Percentiles rank a stretch among this genome's conserved stretches.
Evolutionary conservation across 1,140 invertebrate species (phyloP).

Genomic region (Proales similis): DNA sequence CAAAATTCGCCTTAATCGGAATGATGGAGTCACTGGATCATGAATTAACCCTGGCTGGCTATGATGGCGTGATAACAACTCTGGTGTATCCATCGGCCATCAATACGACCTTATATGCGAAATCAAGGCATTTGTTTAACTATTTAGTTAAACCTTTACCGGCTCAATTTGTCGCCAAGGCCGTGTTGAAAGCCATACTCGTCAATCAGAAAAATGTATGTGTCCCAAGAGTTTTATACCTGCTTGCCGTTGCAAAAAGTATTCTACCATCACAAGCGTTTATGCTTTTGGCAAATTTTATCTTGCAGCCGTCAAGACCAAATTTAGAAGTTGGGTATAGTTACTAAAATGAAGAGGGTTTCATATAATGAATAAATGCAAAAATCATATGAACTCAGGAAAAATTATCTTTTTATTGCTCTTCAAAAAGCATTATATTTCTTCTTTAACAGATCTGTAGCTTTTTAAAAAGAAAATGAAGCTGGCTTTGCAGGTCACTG

Average conservation of each 20-base stretch:
- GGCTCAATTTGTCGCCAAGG: conserved; percentile 16
- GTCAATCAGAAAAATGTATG: conserved; percentile 38
- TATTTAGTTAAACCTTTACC: conserved; percentile 11
- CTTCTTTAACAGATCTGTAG: too few relatives aligned
- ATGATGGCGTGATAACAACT: conserved; percentile 33
- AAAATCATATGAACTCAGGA: too few relatives aligned
- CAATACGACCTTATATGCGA: conserved; percentile 31
- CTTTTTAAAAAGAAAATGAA: too few relatives aligned
- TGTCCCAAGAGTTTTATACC: conserved; percentile 23
- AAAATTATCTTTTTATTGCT: too few relatives aligned
- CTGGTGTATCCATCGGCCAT: conserved; percentile 31
- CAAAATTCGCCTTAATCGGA: conserved; percentile 34
- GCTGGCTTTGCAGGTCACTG: conserved; percentile 32
- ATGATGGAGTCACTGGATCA: conserved; percentile 31
- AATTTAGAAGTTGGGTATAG: conserved; percentile 34
- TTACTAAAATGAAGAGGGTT: too few relatives aligned
- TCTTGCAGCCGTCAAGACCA: conserved; percentile 33
- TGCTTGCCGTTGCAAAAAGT: conserved; percentile 22
- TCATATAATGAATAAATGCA: too few relatives aligned
- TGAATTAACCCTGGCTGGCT: conserved; percentile 31
- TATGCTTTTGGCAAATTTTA: conserved; percentile 36
- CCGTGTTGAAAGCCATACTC: conserved; percentile 28
- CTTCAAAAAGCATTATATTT: too few relatives aligned
- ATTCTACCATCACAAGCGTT: conserved; percentile 33
- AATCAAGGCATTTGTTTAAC: conserved; percentile 36